phyloP scores from a whole-genome alignment of 1,140 invertebrate genomes.

The Megalopta genalis region DNA sequence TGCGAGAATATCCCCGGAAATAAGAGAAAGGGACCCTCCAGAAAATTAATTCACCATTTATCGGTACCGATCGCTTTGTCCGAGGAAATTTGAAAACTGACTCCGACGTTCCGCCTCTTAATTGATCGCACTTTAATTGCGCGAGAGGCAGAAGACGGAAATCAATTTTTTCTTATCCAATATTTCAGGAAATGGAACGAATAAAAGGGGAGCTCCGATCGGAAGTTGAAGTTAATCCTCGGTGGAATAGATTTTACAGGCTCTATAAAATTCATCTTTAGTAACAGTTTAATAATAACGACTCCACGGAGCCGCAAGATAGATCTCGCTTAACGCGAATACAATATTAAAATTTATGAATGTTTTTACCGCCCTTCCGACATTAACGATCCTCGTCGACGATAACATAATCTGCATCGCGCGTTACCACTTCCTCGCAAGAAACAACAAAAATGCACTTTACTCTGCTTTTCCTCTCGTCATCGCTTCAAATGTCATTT shows the following conservation, averaged over 20 bases:
- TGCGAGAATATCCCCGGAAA: background rate
- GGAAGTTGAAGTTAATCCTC: background rate
- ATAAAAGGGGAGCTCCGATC: background rate
- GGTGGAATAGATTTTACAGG: background rate
- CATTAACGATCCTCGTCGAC: background rate
- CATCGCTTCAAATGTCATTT: background rate
- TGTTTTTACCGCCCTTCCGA: background rate
- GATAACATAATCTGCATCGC: background rate
- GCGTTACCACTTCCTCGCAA: too few relatives aligned
- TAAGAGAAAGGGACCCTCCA: background rate
- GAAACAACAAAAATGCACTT: background rate
- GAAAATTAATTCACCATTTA: slow-evolving; percentile 19
- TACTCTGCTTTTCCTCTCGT: background rate
- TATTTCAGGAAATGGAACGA: background rate
- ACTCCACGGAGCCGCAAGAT: background rate
- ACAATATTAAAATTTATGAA: background rate
- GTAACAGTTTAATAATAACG: background rate
- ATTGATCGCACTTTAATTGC: background rate
- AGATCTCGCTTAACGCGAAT: background rate
- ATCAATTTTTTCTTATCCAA: background rate
- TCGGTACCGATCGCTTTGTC: background rate
- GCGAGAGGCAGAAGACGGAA: background rate
- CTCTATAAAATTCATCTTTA: background rate
- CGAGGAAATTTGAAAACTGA: background rate
- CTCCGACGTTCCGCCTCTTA: background rate